These are phyloP conservation scores for Myzus persicae DNA, from an alignment of 1,140 invertebrate species.

Conservation along the genomic window DNA sequence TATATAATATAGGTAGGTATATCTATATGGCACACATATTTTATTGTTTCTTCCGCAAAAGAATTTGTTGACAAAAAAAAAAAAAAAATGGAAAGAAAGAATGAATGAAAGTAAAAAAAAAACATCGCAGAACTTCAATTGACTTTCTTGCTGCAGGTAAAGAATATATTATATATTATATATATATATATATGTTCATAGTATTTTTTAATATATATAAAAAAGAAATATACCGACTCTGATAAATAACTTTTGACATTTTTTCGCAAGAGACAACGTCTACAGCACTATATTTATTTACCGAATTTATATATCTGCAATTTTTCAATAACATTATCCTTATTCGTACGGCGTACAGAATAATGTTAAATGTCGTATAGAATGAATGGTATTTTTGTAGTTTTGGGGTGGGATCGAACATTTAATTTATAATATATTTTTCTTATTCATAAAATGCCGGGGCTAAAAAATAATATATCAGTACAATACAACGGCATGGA, in stretches of 20 bases:
- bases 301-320: not conserved
- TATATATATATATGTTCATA: not conserved
- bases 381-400: too few relatives aligned
- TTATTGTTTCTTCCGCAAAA: too few relatives aligned
- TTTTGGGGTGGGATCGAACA: too few relatives aligned
- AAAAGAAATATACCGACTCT: not conserved
- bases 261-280: not conserved
- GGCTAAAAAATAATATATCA: not conserved
- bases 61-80: too few relatives aligned
- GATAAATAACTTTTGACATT: not conserved
- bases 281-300: not conserved
- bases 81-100: not conserved
- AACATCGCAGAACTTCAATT: not conserved
- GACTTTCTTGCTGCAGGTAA: not conserved
- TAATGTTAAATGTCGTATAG: not conserved
- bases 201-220: not conserved
- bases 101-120: slow-evolving; percentile 8
- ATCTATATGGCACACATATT: too few relatives aligned
- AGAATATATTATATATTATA: not conserved
- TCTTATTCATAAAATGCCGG: not conserved
- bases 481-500: too few relatives aligned
- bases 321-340: slow-evolving; percentile 1
- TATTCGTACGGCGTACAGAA: not conserved
- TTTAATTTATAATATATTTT: not conserved
- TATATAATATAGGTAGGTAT: too few relatives aligned